Evolutionary conservation across 1,140 invertebrate genomes (phyloP), one percentile per base, ranked within the genome.

Genomic region (Drepana arcuata): DNA sequence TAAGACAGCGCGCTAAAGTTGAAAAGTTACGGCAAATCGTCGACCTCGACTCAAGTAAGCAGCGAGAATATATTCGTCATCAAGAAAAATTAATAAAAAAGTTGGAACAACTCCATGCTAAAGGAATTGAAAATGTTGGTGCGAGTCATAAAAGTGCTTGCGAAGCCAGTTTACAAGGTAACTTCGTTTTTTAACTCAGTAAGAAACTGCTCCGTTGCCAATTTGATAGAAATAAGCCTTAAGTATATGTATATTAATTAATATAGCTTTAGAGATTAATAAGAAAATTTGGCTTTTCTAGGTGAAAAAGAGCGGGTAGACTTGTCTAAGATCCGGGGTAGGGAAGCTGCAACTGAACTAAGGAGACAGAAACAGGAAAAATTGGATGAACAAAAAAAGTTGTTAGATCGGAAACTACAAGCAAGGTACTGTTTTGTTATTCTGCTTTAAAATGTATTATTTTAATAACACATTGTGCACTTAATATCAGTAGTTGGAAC

Each of bases 1-100:
- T 84, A 43, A 55, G 81, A 51, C 63, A 78, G 47, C 69, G 71
- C 16, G 69, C 79, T 28, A 78, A 74, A 54, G 49, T 58, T 45
- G 78, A 81, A 56, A 77, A 72, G 40, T 61, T 71, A 33, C 51
- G 53, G 29, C 60, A 78, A 36, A 41, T 63, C 14, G 38, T 46
- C 41, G 50, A 64, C 16, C 25, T 77, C 32, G 66, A 78, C 16
- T 41, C 45, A 9, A 66, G 58, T 18, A 77, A 74, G 53, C 63
- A 71, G 52, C 67, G 69, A 31, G 55, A 73, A 35, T 78, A 77
- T 58, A 53, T 71, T 12, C 48, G 71, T 16, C 54, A 48, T 11
- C 75, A 80, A 54, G 63, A 74, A 12, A 64, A 75, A 48, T 52
- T 80, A 7, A 58, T 79, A 1, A 63, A 66, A 37, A 52, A 65